Evolutionary conservation across 2,113 vertebrate species (phyloP), one percentile per base, ranked within the genome.

Genomic region (Hippocampus guttulatus): DNA sequence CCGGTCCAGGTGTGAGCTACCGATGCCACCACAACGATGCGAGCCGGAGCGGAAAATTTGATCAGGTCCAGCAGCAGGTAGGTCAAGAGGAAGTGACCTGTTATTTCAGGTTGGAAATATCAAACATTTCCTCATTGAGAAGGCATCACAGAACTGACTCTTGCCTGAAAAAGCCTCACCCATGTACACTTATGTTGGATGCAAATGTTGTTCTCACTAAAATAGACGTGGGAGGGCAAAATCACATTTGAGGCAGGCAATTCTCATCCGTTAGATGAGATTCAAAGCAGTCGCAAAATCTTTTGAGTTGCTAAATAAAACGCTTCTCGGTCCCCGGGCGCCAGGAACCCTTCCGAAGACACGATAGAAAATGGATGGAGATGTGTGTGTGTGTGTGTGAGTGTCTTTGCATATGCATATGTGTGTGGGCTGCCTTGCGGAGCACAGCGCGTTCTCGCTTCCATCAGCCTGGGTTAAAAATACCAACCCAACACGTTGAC

Each of bases 71-170:
- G 79, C 70, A 93, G 75, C 69, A 93, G 79, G 75, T 89, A 85
- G 27, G 91, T 93, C 69, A 93, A 77, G 68, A 93, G 81, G 76
- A 93, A 90, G 79, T 93, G 93, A 76, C 93, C 93, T 93, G 69
- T 65, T 18, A 65, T 47, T 47, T 47, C 43, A 47, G 52, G 52
- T 23, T 11, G 21, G n/a, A 55, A 25, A 65, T 41, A 64, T 27
- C 12, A 9, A 20, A n/a, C 5, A 30, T 27, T 15, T 57, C 21
- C 21, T 57, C n/a, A 57, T 11, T 1, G 9, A 57, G 23, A 25
- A n/a, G 25, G 54, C 10, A 27, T 7, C 10, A 3, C 52, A 55
- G 9, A 55, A 25, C 1, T 57, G 54, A 57, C 9, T 54, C 8
- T 54, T 20, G 15, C 20, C 51, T 54, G 51, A 52, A 21, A 23